Evolutionary conservation across 2,113 vertebrate genomes (phyloP).

Genomic region (Heloderma charlesbogerti): DNA sequence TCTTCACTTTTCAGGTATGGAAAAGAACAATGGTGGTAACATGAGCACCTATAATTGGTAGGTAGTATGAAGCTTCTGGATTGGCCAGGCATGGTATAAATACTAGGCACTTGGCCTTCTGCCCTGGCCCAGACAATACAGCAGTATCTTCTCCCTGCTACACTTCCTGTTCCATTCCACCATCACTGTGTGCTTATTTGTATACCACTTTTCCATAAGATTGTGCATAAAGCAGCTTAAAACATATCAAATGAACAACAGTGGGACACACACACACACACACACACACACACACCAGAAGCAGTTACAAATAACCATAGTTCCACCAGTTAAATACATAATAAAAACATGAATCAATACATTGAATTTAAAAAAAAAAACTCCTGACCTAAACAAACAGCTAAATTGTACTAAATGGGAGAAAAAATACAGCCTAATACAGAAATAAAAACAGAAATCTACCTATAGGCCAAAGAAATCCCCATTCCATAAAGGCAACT

Average conservation of each 20-base stretch:
- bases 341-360: background rate
- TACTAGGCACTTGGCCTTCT: background rate
- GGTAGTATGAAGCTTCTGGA: background rate
- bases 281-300: background rate
- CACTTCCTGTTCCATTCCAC: background rate
- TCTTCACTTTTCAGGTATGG: background rate
- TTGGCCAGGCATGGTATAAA: background rate
- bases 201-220: background rate
- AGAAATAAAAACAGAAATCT: no score
- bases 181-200: background rate
- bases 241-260: background rate
- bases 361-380: no score
- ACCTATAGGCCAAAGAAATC: no score
- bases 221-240: background rate
- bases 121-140: no score
- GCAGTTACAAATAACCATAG: background rate
- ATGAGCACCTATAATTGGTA: background rate
- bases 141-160: background rate
- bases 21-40: background rate
- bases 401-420: no score
- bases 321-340: background rate
- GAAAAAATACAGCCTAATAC: no score
- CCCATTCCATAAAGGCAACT: no score
- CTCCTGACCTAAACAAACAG: no score
- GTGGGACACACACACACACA: background rate